Evolutionary conservation across 2,888 invertebrate genomes (phyloP), one percentile per base, ranked within the genome.

Genomic region (Penaeus monodon): DNA sequence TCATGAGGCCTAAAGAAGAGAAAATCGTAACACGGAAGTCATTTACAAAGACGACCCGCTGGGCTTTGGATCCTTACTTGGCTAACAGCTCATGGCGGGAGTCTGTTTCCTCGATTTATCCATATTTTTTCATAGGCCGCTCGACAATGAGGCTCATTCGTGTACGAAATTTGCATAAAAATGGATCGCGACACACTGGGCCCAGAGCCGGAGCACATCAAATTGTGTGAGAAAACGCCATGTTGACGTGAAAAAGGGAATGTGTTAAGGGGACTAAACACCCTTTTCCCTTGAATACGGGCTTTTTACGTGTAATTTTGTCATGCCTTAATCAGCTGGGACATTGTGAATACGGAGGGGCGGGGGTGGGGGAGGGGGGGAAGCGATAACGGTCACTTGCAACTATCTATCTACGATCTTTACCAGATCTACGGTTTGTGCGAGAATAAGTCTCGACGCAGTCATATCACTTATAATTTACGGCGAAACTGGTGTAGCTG

Each of bases 321-420:
- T 83, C 76, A 83, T 65, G 83, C 83, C 83, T 76, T 83, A 83
- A 83, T 83, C 38, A 76, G 76, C 74, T 65, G 65, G n/a, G 73
- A 20, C 76, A 83, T 83, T 83, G 83, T 83, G 76, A 20, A 29
- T 27, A 12, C 27, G 81, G 12, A 10, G 8, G 29, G 66, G 65
- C 17, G 80, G 79, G 44, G 79, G 29, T 10, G 22, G 57, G n/a
- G 57, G 79, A 68, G 20, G 24, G 29, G 73, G 22, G 0, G 44
- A 44, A 10, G 57, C 57, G 57, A 20, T 57, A 57, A 57, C 57
- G 57, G 57, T 57, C 57, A 57, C 57, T 57, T 57, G 57, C 57
- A 57, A 57, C 57, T 57, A 14, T 57, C 17, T 57, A 17, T 57
- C 57, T 17, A 4, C 14, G 57, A 57, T 14, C 57, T 57, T 57